These are phyloP conservation scores for Falco peregrinus DNA, from an alignment of 2,797 vertebrate species.

Conservation along the genomic window DNA sequence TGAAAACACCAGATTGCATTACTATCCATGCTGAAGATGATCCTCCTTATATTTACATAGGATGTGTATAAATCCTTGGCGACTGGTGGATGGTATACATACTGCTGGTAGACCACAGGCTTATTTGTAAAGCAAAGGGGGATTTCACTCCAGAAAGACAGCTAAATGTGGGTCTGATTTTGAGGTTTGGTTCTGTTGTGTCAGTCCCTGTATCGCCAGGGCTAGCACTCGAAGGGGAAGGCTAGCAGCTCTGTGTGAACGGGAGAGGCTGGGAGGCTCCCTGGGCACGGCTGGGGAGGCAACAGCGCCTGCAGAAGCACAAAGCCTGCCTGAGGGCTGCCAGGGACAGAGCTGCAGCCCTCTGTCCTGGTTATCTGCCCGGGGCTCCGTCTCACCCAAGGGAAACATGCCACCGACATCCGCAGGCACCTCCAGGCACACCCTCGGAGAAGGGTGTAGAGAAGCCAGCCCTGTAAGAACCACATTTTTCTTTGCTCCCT, in stretches of 20 bases:
- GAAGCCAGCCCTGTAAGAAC: neutral
- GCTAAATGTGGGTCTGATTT: accelerated
- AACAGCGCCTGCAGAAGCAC: neutral
- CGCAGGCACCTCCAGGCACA: neutral
- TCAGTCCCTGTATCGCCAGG: neutral
- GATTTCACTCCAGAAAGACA: neutral
- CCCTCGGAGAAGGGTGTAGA: neutral
- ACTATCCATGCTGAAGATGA: neutral
- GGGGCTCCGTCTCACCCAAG: neutral
- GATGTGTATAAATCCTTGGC: neutral
- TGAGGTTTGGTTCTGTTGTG: neutral
- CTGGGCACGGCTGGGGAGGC: neutral
- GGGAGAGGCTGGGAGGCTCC: neutral
- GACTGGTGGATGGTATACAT: neutral
- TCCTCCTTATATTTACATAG: neutral
- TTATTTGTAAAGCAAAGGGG: neutral
- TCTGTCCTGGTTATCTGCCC: neutral
- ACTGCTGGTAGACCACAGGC: neutral
- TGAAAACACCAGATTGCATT: neutral
- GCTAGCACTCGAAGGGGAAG: neutral
- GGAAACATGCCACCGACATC: neutral
- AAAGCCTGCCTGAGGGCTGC: neutral
- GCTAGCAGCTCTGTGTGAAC: neutral
- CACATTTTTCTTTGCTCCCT: neutral
- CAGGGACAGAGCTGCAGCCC: neutral